These are phyloP conservation scores for Ophioninae sp. DNA, from an alignment of 2,888 invertebrate species.

Conservation along the genomic window DNA sequence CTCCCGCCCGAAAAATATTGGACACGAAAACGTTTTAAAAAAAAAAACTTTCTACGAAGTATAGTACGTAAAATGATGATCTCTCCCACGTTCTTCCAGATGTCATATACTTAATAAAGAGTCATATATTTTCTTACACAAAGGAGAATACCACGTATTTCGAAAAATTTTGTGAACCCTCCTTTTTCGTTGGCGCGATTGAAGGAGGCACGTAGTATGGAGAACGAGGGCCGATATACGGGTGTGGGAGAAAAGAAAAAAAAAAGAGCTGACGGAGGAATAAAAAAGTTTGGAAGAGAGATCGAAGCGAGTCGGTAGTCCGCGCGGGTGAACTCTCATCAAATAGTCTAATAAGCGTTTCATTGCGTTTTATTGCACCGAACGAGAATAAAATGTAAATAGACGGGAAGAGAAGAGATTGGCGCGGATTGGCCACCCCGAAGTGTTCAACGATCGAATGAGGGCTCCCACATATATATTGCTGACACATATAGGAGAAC, in stretches of 20 bases:
- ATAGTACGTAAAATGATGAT: too few species aligned
- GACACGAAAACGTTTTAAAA: too few species aligned
- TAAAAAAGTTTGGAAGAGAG: not conserved
- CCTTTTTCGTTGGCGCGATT: not conserved
- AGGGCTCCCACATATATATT: not conserved
- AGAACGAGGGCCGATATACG: not conserved
- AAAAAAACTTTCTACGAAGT: too few species aligned
- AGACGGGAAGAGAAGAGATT: conserved; percentile 4
- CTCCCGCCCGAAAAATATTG: too few species aligned
- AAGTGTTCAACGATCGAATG: conserved; percentile 19
- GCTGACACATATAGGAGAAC: not conserved
- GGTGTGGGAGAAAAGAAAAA: not conserved
- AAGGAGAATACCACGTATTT: too few species aligned
- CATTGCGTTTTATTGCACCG: not conserved
- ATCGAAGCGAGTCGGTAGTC: not conserved
- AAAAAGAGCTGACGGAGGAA: not conserved
- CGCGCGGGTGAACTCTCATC: not conserved
- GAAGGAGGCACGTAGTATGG: not conserved
- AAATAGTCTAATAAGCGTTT: not conserved
- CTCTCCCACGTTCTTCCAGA: too few species aligned
- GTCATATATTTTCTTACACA: too few species aligned
- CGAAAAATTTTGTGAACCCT: too few species aligned
- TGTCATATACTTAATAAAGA: too few species aligned
- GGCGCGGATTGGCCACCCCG: conserved; percentile 44
- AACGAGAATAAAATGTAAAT: conserved; percentile 11